phyloP scores from a whole-genome alignment of 2,797 vertebrate genomes.

The Rhinella marina region DNA sequence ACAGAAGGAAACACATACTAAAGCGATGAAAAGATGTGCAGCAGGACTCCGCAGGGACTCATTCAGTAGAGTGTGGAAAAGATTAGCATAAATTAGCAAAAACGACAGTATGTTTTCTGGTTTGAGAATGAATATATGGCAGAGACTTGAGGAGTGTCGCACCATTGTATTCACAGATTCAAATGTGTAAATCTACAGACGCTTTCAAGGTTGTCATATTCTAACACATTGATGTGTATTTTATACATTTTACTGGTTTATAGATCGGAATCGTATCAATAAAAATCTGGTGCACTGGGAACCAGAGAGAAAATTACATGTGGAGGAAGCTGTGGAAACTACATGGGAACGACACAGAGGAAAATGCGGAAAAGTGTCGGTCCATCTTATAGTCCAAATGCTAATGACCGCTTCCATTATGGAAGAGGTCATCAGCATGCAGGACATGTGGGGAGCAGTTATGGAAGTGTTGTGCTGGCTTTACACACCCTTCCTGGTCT shows the following conservation, averaged over 20 bases:
- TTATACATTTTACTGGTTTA: not conserved
- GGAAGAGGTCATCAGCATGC: too few relatives aligned
- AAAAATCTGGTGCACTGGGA: not conserved
- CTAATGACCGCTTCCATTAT: too few relatives aligned
- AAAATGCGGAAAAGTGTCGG: too few relatives aligned
- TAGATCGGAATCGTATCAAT: not conserved
- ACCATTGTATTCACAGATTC: not conserved
- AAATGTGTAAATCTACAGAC: not conserved
- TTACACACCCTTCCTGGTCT: too few relatives aligned
- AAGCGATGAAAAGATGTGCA: constrained; percentile 29
- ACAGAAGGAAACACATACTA: constrained; percentile 29
- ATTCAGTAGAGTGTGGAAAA: constrained; percentile 19
- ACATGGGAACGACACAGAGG: too few relatives aligned
- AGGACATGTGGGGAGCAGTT: too few relatives aligned
- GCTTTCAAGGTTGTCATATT: not conserved
- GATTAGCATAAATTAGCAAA: constrained; percentile 40
- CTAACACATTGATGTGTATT: not conserved
- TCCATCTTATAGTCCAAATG: too few relatives aligned
- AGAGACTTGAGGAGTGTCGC: constrained; percentile 12
- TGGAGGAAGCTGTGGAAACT: too few relatives aligned
- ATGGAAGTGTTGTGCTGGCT: too few relatives aligned
- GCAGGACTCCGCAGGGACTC: constrained; percentile 3
- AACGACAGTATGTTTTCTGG: constrained; percentile 4
- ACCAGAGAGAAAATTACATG: too few relatives aligned
- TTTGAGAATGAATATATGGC: constrained; percentile 2